Evolutionary conservation across 2,888 invertebrate genomes (phyloP).

Genomic region (Tetragonula carbonaria): DNA sequence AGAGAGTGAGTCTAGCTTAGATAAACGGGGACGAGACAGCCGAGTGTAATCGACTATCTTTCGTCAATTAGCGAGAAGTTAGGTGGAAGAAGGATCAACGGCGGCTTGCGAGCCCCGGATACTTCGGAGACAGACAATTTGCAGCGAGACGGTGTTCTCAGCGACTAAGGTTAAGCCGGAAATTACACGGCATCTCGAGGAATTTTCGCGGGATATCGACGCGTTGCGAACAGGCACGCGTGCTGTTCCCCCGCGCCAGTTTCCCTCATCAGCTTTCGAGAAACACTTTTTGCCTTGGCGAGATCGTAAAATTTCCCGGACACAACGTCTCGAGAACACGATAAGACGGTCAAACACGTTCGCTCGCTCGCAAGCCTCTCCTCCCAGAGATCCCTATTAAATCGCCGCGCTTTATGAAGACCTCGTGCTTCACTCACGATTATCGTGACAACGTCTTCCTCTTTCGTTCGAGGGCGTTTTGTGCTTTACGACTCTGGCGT

Average conservation of each 20-base stretch:
- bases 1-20: background rate
- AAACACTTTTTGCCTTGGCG: conserved; percentile 8
- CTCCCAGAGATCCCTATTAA: conserved; percentile 34
- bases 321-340: conserved; percentile 32
- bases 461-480: conserved; percentile 7
- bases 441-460: background rate
- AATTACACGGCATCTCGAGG: conserved; percentile 11
- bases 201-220: conserved; percentile 35
- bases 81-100: conserved; percentile 2
- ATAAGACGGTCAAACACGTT: conserved; percentile 24
- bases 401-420: conserved; percentile 26
- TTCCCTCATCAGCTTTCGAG: background rate
- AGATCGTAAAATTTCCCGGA: conserved; percentile 31
- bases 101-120: background rate
- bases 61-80: conserved; percentile 21
- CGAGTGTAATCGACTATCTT: conserved; percentile 1
- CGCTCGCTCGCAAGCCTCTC: background rate
- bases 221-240: background rate
- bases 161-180: background rate
- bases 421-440: background rate
- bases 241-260: background rate
- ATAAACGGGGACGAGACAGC: background rate
- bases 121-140: conserved; percentile 12
- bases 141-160: background rate
- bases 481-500: too few relatives aligned